Evolutionary conservation across 2,113 vertebrate genomes (phyloP), one percentile per base, ranked within the genome.

Genomic region (Cichladusa arquata): DNA sequence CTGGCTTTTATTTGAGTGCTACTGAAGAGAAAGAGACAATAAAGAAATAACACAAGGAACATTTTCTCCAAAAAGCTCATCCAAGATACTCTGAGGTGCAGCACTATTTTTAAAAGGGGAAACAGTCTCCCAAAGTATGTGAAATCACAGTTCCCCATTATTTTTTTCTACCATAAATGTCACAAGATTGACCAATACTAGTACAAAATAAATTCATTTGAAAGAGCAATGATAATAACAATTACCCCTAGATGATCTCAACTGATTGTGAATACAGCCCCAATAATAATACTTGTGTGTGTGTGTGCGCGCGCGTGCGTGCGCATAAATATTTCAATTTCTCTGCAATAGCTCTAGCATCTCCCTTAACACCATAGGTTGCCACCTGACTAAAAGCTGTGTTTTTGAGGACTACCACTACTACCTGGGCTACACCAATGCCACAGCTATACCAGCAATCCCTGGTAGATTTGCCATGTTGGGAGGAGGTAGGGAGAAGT

Each of bases 401-500:
- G 12, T 65, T 93, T 80, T 80, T 5, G 50, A 47, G 54, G 38
- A 50, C 34, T 42, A 12, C 12, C 8, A 4, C 40, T 72, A 44
- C 9, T 54, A 31, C 36, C 24, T 72, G 71, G 22, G 28, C 40
- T 83, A 29, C 17, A 29, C 5, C 22, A 57, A 8, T 56, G 31
- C 8, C 56, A 53, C 22, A 67, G 34, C 10, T 65, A 17, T 22
- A 60, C 3, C 12, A 65, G 2, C 5, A 24, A 77, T 22, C 12
- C 22, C 20, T 34, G 29, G 20, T 19, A 51, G 45, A 73, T 9
- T 14, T 42, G 16, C 2, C n/a, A 3, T 42, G 4, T 20, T 66
- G 13, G 7, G 20, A 56, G 2, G 0, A 1, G 3, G 0, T 7
- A 9, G 42, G 5, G 13, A 50, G n/a, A 81, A 62, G 5, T 47